phyloP scores from a whole-genome alignment of 2,113 vertebrate species.

The Microtus montanus region DNA sequence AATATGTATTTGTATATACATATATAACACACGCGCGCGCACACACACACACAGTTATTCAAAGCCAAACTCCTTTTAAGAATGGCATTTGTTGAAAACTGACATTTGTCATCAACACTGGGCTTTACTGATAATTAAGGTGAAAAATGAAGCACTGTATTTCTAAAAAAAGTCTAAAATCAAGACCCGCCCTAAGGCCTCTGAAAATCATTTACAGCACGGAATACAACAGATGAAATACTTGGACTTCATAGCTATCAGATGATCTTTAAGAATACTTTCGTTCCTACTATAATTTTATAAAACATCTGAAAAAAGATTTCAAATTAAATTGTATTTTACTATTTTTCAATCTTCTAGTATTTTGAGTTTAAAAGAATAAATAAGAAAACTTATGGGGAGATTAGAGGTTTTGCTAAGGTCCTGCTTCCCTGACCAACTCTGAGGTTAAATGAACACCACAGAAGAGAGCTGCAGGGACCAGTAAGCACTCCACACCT shows the following conservation, averaged over 20 bases:
- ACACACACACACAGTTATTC: conserved; percentile 21
- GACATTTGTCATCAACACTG: background rate
- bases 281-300: background rate
- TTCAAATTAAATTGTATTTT: background rate
- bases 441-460: background rate
- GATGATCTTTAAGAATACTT: background rate
- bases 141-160: conserved; percentile 9
- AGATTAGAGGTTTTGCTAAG: conserved; percentile 7
- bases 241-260: background rate
- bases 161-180: conserved; percentile 39
- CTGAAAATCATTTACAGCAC: background rate
- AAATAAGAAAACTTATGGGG: conserved; percentile 18
- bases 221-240: background rate
- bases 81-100: background rate
- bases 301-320: conserved; percentile 29
- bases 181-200: background rate
- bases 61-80: conserved; percentile 46
- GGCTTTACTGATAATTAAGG: conserved; percentile 21
- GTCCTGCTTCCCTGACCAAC: background rate
- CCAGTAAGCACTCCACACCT: background rate
- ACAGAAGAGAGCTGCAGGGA: background rate
- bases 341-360: background rate
- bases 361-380: conserved; percentile 48
- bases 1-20: background rate
- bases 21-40: too few relatives aligned